Conservation (phyloP, 2,888 invertebrate species). For the Caenorhabditis sp. region DNA sequence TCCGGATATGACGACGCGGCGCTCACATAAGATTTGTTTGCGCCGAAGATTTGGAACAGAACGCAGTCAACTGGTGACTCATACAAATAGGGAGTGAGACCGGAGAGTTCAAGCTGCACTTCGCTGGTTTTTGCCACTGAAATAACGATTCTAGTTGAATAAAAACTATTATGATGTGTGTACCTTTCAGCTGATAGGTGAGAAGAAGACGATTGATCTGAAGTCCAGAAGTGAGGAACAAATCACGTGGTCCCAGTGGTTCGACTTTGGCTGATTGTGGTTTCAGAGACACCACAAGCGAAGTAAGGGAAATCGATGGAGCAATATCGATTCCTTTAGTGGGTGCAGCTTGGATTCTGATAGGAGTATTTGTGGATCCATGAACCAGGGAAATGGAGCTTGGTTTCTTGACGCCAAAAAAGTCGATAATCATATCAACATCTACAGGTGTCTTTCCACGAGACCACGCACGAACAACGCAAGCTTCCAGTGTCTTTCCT, state of each 20-base stretch:
- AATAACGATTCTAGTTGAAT: constrained; percentile 31
- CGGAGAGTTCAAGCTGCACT: constrained; percentile 87
- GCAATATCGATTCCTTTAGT: constrained; percentile 63
- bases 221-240: constrained; percentile 89
- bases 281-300: constrained; percentile 64
- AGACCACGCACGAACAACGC: constrained; percentile 64
- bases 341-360: constrained; percentile 63
- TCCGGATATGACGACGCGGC: constrained; percentile 94
- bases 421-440: constrained; percentile 72
- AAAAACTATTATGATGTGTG: not conserved
- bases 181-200: constrained; percentile 89
- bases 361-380: constrained; percentile 54
- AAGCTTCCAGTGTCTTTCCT: constrained; percentile 89
- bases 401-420: constrained; percentile 71
- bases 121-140: constrained; percentile 76
- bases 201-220: constrained; percentile 94
- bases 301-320: constrained; percentile 67
- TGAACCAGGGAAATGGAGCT: constrained; percentile 52
- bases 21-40: constrained; percentile 91
- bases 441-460: constrained; percentile 65
- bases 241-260: constrained; percentile 90
- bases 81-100: constrained; percentile 92
- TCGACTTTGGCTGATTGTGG: constrained; percentile 89
- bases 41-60: constrained; percentile 93
- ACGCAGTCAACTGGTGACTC: constrained; percentile 97